Evolutionary conservation across 2,113 vertebrate species (phyloP), one percentile per base, ranked within the genome.

Genomic region (Asarcornis scutulata): DNA sequence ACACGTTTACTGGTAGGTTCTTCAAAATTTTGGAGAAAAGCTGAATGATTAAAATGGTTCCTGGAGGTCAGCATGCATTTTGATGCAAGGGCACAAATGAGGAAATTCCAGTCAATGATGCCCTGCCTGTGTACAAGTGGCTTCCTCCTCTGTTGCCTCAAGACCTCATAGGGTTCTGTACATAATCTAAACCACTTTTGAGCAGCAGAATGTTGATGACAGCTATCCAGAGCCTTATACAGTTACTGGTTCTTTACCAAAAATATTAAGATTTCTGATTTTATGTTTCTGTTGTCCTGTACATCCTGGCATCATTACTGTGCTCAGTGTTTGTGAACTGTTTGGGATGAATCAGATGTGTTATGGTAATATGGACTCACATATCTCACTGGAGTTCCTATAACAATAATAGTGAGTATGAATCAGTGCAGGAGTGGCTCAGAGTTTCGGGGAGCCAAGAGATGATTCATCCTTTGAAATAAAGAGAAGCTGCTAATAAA

Each of bases 341-440:
- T 44, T 52, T 71, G 31, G 7, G 26, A n/a, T 92, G 58, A 91
- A 91, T 83, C 80, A 88, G 55, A 9, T 55, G 16, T 83, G 64
- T 81, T 94, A 85, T 66, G 44, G n/a, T 63, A 76, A 78, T 72
- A 67, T 23, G 18, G 53, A 67, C 81, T 63, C 21, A 52, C 72
- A n/a, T 91, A 86, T 82, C 71, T 91, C 55, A 36, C 67, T 75
- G 69, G 48, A 77, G 29, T 95, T 79, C 56, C 36, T 34, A 68
- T 64, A 96, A 68, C 58, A 93, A 59, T 76, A 88, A 22, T 81
- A 73, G 32, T 64, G 74, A 76, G 68, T 79, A 89, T 97, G 92
- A 96, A 62, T 97, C 93, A 96, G 48, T 62, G 58, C 73, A 94
- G 93, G 95, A 93, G 92, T 97, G 94, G 93, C 89, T 93, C 89